phyloP scores from a whole-genome alignment of 2,797 vertebrate species.

The Falco naumanni region DNA sequence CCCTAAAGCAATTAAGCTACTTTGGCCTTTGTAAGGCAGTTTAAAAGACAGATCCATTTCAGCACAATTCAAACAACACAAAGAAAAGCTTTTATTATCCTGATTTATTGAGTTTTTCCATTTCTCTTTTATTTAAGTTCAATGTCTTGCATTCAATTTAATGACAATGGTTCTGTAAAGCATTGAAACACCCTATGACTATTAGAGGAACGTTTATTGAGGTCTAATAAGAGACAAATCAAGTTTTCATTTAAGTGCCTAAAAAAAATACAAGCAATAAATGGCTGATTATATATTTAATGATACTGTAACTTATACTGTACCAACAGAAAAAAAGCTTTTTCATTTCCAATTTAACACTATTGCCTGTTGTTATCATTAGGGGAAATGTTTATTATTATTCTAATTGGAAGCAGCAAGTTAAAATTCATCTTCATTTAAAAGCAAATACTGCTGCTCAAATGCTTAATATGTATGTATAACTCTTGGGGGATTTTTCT shows the following conservation, averaged over 20 bases:
- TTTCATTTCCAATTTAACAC: slow-evolving; percentile 25
- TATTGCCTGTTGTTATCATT: slow-evolving; percentile 34
- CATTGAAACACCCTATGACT: slow-evolving; percentile 59
- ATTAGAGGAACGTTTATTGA: slow-evolving; percentile 63
- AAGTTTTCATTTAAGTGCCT: slow-evolving; percentile 57
- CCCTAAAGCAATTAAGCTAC: slow-evolving; percentile 21
- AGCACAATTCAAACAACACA: slow-evolving; percentile 23
- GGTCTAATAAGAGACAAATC: slow-evolving; percentile 67
- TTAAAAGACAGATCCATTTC: slow-evolving; percentile 28
- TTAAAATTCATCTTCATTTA: slow-evolving; percentile 55
- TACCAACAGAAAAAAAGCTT: background rate
- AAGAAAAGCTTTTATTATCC: slow-evolving; percentile 53
- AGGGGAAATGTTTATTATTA: slow-evolving; percentile 60
- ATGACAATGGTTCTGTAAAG: slow-evolving; percentile 46
- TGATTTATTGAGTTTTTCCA: slow-evolving; percentile 62
- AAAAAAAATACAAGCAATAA: slow-evolving; percentile 56
- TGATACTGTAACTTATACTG: slow-evolving; percentile 32
- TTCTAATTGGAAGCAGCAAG: slow-evolving; percentile 60
- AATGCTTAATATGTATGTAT: background rate
- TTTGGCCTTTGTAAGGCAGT: slow-evolving; percentile 39
- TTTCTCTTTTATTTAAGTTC: slow-evolving; percentile 66
- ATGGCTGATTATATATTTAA: slow-evolving; percentile 55
- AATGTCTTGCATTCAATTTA: slow-evolving; percentile 56
- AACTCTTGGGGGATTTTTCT: background rate
- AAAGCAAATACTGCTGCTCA: slow-evolving; percentile 31